Evolutionary conservation across 1,140 invertebrate genomes (phyloP).

Genomic region (Apis florea): DNA sequence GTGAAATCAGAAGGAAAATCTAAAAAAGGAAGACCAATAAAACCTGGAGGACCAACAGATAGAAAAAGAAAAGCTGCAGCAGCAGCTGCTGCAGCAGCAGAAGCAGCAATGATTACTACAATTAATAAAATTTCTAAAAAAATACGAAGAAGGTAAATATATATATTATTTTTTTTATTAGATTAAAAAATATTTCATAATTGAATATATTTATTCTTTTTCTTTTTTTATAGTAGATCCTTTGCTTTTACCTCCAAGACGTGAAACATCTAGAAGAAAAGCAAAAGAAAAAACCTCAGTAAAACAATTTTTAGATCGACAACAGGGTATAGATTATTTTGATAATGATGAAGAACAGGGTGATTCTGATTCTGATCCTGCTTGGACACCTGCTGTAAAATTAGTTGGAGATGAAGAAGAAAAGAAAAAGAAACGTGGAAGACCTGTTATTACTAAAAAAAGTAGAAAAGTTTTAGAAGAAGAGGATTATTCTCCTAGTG

Average conservation of each 20-base stretch:
- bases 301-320: constrained; percentile 74
- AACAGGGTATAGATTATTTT: constrained; percentile 75
- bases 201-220: background rate
- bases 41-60: constrained; percentile 78
- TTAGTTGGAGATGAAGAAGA: constrained; percentile 74
- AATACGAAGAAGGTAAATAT: constrained; percentile 68
- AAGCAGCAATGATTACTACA: constrained; percentile 34
- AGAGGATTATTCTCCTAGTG: constrained; percentile 66
- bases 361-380: constrained; percentile 87
- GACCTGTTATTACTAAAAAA: constrained; percentile 74
- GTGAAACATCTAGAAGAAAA: constrained; percentile 84
- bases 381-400: constrained; percentile 86
- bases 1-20: constrained; percentile 68
- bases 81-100: constrained; percentile 77
- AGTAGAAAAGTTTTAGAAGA: constrained; percentile 69
- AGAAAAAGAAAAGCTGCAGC: constrained; percentile 80
- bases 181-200: background rate
- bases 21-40: constrained; percentile 78
- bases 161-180: background rate
- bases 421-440: constrained; percentile 74
- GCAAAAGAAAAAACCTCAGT: constrained; percentile 83
- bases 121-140: constrained; percentile 62
- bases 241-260: constrained; percentile 80
- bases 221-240: constrained; percentile 73
- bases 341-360: constrained; percentile 79